Percentiles rank a stretch among this genome's conserved stretches.
phyloP scores from a whole-genome alignment of 2,888 invertebrate genomes.

The Alentia gelatinosa region DNA sequence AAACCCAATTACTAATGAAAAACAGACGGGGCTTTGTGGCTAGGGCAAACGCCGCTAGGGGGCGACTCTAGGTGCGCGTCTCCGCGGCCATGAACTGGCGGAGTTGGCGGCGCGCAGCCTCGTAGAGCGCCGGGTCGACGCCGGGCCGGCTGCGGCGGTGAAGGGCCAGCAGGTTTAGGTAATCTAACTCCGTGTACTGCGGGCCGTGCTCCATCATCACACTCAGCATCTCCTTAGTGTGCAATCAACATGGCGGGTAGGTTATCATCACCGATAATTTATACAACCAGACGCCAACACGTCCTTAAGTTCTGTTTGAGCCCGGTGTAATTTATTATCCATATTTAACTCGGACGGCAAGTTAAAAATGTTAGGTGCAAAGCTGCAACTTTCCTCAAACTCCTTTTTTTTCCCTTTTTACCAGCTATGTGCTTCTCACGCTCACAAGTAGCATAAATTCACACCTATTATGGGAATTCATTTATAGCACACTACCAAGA shows the following conservation, averaged over 20 bases:
- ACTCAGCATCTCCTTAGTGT: slow-evolving; percentile 88
- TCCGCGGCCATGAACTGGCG: neutral
- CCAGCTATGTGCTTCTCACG: too few relatives aligned
- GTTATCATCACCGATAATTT: too few relatives aligned
- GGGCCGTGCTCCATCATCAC: slow-evolving; percentile 92
- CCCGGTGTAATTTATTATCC: neutral
- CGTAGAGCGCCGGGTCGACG: neutral
- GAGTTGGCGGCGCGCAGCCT: neutral
- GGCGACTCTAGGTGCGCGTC: neutral
- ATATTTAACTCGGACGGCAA: too few relatives aligned
- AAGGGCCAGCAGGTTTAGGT: slow-evolving; percentile 91
- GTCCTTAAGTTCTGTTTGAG: neutral
- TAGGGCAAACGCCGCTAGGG: neutral
- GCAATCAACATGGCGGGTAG: neutral
- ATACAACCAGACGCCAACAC: neutral
- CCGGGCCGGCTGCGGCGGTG: slow-evolving; percentile 85
- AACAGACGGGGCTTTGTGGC: neutral
- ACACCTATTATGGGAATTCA: too few relatives aligned
- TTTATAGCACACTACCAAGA: too few relatives aligned
- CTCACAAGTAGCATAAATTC: too few relatives aligned
- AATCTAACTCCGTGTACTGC: slow-evolving; percentile 92
- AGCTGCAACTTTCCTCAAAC: too few relatives aligned
- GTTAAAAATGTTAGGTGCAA: too few relatives aligned
- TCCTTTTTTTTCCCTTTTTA: too few relatives aligned
- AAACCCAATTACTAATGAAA: neutral